Percentiles rank a stretch among this genome's conserved stretches.
phyloP scores from a whole-genome alignment of 2,888 invertebrate genomes.

The Anticlea derivata region DNA sequence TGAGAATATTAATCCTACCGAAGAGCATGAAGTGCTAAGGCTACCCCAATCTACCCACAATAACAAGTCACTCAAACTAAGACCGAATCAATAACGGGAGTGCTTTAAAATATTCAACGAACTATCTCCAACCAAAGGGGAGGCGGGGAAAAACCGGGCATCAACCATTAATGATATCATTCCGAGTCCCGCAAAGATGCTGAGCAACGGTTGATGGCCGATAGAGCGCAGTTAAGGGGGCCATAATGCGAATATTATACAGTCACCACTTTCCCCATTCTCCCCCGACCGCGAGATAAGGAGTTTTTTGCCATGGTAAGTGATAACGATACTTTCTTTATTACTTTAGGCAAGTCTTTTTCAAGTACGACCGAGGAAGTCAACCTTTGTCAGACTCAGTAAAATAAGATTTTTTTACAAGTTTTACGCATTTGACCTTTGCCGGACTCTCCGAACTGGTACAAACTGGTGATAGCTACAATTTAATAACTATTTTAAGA shows the following conservation, averaged over 20 bases:
- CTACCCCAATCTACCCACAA: constrained; percentile 22
- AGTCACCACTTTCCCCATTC: constrained; percentile 55
- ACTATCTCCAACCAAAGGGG: constrained; percentile 49
- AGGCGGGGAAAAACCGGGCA: constrained; percentile 57
- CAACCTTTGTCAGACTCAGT: too few species aligned
- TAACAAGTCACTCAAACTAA: constrained; percentile 31
- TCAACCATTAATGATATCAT: constrained; percentile 77
- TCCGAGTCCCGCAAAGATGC: constrained; percentile 72
- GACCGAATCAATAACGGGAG: constrained; percentile 58
- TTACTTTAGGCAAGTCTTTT: constrained; percentile 8
- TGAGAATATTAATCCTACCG: too few species aligned
- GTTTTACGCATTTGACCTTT: too few species aligned
- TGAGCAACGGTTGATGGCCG: constrained; percentile 72
- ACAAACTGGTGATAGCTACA: too few species aligned
- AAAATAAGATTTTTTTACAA: too few species aligned
- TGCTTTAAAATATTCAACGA: constrained; percentile 60
- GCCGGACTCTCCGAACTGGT: too few species aligned
- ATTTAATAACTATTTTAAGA: too few species aligned
- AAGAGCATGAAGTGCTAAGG: too few species aligned
- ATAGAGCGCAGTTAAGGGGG: constrained; percentile 68
- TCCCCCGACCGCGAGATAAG: constrained; percentile 40
- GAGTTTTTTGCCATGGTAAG: constrained; percentile 23
- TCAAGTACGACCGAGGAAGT: background rate
- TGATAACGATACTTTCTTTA: constrained; percentile 32
- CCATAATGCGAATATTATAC: constrained; percentile 80